These are phyloP conservation scores for Torymus aiolomorphi DNA, from an alignment of 2,888 invertebrate genomes.

Conservation along the genomic window DNA sequence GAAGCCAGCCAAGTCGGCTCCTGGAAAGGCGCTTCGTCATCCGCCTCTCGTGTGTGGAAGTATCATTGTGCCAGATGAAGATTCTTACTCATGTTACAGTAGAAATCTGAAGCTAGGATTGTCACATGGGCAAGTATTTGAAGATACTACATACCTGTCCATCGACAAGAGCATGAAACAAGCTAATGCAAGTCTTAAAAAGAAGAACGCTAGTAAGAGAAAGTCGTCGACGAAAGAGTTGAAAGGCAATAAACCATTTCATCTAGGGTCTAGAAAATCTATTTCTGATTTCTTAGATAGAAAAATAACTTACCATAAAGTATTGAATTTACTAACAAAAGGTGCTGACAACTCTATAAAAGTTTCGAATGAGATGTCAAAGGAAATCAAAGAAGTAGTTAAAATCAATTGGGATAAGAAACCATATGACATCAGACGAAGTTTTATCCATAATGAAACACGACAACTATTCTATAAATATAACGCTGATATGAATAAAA, in stretches of 20 bases:
- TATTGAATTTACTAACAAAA: slow-evolving; percentile 11
- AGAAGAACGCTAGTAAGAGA: background rate
- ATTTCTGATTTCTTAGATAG: slow-evolving; percentile 8
- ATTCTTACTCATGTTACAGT: slow-evolving; percentile 63
- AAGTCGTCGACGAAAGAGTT: background rate
- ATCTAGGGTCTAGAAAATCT: background rate
- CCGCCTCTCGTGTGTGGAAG: slow-evolving; percentile 61
- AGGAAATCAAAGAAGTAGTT: no score
- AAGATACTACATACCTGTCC: slow-evolving; percentile 22
- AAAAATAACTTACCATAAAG: background rate
- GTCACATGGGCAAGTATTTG: slow-evolving; percentile 58
- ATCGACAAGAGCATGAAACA: background rate
- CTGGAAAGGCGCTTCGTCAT: slow-evolving; percentile 59
- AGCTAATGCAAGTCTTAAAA: background rate
- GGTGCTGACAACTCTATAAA: no score
- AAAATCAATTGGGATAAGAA: no score
- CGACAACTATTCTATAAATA: slow-evolving; percentile 27
- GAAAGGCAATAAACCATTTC: background rate
- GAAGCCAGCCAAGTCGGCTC: slow-evolving; percentile 59
- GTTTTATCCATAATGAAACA: slow-evolving; percentile 36
- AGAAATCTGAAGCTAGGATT: slow-evolving; percentile 61
- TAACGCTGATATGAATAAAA: slow-evolving; percentile 35
- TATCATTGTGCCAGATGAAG: slow-evolving; percentile 61
- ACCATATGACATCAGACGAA: slow-evolving; percentile 5
- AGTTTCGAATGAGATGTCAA: no score